phyloP scores from a whole-genome alignment of 1,140 invertebrate species.

The Aphelenchoides fujianensis region DNA sequence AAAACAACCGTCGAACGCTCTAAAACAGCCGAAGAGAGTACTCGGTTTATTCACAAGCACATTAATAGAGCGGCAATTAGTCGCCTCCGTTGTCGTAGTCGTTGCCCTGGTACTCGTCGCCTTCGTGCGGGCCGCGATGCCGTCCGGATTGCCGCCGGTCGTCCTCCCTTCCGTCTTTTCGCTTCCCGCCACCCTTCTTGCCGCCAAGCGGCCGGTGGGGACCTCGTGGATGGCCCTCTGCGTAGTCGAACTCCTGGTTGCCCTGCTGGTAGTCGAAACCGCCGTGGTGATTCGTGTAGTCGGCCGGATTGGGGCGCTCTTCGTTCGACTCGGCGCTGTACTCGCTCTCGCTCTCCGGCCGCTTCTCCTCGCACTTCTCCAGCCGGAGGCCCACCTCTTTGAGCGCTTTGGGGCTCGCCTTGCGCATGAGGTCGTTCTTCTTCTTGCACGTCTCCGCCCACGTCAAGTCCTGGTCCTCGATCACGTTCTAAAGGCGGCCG shows the following conservation, averaged over 20 bases:
- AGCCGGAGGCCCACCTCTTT: constrained; percentile 4
- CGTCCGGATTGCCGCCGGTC: neutral
- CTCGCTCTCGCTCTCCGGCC: neutral
- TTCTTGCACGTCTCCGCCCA: neutral
- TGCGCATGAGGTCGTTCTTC: constrained; percentile 11
- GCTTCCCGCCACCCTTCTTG: no score
- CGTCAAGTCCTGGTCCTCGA: constrained; percentile 9
- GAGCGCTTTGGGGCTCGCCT: neutral
- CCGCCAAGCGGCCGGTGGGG: no score
- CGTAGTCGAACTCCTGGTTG: neutral
- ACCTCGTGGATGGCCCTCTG: no score
- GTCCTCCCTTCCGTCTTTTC: no score
- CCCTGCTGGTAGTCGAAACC: neutral
- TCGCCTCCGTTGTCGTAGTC: neutral
- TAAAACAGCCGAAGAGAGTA: no score
- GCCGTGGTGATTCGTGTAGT: neutral
- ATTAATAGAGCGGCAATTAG: neutral
- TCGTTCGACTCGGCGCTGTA: neutral
- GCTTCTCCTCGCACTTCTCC: neutral
- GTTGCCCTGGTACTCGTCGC: neutral
- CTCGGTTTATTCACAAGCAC: no score
- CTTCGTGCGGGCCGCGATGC: neutral
- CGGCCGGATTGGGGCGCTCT: neutral
- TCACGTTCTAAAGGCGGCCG: neutral
- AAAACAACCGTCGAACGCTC: no score